These are phyloP conservation scores for Dendrocincla fuliginosa DNA, from an alignment of 2,797 vertebrate genomes.

Conservation along the genomic window DNA sequence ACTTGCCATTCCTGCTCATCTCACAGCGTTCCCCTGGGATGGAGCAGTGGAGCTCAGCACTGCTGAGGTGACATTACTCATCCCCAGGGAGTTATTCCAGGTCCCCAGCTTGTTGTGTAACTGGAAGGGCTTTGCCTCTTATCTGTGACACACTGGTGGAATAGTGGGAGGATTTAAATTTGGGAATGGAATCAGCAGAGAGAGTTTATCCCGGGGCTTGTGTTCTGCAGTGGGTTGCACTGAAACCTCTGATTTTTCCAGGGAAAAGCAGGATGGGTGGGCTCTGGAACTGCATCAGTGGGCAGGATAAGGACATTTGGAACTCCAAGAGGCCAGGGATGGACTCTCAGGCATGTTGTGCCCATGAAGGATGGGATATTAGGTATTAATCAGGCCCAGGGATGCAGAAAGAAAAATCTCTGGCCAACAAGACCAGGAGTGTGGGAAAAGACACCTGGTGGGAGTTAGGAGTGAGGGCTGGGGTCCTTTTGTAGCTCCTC, in stretches of 20 bases:
- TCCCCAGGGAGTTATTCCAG: conserved; percentile 7
- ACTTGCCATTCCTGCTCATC: neutral
- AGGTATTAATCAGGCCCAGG: neutral
- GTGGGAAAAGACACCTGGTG: neutral
- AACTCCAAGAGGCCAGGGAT: neutral
- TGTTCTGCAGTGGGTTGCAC: neutral
- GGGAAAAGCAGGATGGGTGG: neutral
- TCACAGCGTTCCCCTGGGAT: neutral
- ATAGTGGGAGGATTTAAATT: neutral
- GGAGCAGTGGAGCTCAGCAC: neutral
- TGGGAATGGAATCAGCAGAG: neutral
- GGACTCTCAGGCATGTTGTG: neutral
- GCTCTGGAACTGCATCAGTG: neutral
- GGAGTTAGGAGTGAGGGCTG: neutral
- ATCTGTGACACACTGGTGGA: neutral
- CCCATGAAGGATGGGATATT: neutral
- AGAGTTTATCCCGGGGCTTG: neutral
- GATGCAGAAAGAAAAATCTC: neutral
- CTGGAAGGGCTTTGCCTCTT: neutral
- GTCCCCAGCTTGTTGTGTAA: neutral
- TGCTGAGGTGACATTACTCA: conserved; percentile 19
- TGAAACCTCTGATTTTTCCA: neutral
- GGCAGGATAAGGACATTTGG: neutral
- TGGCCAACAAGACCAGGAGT: neutral
- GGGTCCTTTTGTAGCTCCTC: neutral